Evolutionary conservation across 2,888 invertebrate genomes (phyloP).

Genomic region (Tuta absoluta): DNA sequence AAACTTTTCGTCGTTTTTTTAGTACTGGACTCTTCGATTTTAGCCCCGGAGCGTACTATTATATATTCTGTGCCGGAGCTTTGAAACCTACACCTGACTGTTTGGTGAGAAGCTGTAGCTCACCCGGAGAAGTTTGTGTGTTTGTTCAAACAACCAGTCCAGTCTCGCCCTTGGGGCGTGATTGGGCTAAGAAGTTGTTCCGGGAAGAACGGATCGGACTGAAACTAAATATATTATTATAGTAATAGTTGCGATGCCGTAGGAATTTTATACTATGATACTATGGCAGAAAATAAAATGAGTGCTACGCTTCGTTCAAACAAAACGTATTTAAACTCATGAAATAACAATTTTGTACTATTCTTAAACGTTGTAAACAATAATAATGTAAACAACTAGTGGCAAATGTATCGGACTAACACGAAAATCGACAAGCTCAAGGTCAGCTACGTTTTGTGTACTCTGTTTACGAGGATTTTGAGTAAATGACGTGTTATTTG

Average conservation of each 20-base stretch:
- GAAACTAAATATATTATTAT: too few species aligned
- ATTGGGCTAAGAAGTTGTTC: too few species aligned
- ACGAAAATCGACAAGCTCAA: neutral
- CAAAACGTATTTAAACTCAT: neutral
- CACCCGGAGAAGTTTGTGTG: too few species aligned
- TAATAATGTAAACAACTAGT: constrained; percentile 13
- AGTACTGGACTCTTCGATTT: too few species aligned
- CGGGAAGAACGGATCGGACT: too few species aligned
- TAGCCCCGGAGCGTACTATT: too few species aligned
- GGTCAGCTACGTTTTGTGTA: constrained; percentile 11
- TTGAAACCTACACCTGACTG: too few species aligned
- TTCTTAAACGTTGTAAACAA: neutral
- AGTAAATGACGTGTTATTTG: neutral
- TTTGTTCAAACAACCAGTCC: too few species aligned
- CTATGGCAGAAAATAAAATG: neutral
- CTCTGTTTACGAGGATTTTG: neutral
- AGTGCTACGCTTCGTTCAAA: neutral
- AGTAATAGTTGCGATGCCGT: neutral
- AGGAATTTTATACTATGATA: neutral
- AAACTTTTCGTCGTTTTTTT: too few species aligned
- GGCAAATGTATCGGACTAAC: constrained; percentile 2
- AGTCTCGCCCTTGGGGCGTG: too few species aligned
- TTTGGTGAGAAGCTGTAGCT: too few species aligned
- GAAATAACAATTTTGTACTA: neutral
- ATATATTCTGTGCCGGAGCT: too few species aligned